Conservation (phyloP, 2,113 vertebrate species). For the Xenopus tropicalis region UCB_Xtro_10.0 CM004447.2:8603501-8604000, state of each 20-base stretch:
- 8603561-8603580: no score
- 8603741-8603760: background rate
- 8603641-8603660: no score
- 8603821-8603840: background rate
- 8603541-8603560: no score
- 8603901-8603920: constrained; percentile 38
- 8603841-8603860: no score
- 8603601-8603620: no score
- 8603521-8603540: no score
- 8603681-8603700: constrained; percentile 66
- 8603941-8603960: constrained; percentile 56
- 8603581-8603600: no score
- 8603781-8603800: constrained; percentile 16
- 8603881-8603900: constrained; percentile 45
- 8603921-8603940: constrained; percentile 58
- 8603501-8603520: no score
- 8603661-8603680: constrained; percentile 11
- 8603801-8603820: constrained; percentile 44
- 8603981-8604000: constrained; percentile 55
- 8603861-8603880: no score
- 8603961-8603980: constrained; percentile 57
- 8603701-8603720: constrained; percentile 57
- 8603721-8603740: constrained; percentile 33
- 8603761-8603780: background rate
- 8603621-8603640: no score